Base-by-base conservation (phyloP, 2,113 vertebrate species). In the Oreochromis tanganicae region DNA sequence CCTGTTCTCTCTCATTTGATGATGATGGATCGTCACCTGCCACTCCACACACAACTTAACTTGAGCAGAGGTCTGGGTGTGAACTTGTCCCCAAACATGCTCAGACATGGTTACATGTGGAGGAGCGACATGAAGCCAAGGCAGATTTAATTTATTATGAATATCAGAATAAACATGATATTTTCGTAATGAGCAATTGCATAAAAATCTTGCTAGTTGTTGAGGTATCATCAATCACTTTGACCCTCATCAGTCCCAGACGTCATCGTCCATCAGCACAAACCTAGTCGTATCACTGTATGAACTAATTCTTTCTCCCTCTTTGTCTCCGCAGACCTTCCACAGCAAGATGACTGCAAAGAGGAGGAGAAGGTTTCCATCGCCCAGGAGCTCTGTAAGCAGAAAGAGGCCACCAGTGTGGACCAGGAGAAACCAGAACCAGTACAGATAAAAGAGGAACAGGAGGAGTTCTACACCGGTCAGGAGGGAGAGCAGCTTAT, bases 41-140 rank as follows among this genome's bases (percentile, higher is more conserved):
- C 0, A 36, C 59, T 1, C 32, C 59, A 36, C 29, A 61, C 16
- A 63, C 0, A 1, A 0, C 59, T 63, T 0, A 63, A 11, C 16
- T 63, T 4, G 9, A 63, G 17, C 32, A 0, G 0, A 12, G 32
- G 9, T 66, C 32, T 66, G 61, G 61, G 17, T 0, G 2, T 68
- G 36, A 71, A 0, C 19, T 27, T 14, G 12, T 27, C 12, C 24
- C 24, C 10, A 4, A 14, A 27, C 12, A 1, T 14, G 14, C 27
- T 41, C 8, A 27, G 38, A 16, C 14, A 24, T 27, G 0, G 41
- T 73, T 9, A 11, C 2, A 0, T 46, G 8, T 73, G 68, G 21
- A 10, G 66, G 12, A 43, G 21, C 1, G 3, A 43, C 66, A 0
- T 73, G 38, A 73, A 17, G 21, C 21, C 21, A 12, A 0, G 0